Conservation (phyloP, 2,797 vertebrate species). For the Hypotaenidia philippensis region DNA sequence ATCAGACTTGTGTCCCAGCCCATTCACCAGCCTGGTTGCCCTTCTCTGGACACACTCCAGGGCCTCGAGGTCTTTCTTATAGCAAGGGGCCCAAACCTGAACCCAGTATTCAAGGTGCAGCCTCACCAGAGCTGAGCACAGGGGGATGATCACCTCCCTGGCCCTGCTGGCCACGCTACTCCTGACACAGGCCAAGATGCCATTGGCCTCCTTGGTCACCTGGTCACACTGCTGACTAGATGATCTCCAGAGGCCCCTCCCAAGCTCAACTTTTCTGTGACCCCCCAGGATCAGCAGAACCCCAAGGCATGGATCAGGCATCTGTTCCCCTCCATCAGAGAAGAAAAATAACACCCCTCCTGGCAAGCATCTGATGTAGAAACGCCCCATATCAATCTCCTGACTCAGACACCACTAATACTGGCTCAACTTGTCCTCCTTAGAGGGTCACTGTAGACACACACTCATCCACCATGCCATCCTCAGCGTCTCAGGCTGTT, state of each 20-base stretch:
- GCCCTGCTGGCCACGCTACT: too few species aligned
- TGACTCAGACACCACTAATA: constrained; percentile 6
- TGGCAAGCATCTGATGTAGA: neutral
- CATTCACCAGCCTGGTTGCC: too few species aligned
- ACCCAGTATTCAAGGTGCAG: too few species aligned
- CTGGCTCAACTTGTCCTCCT: neutral
- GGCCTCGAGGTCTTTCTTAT: too few species aligned
- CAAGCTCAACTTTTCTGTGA: neutral
- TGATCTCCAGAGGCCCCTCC: neutral
- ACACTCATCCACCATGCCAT: neutral
- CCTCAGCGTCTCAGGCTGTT: neutral
- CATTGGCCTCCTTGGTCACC: too few species aligned
- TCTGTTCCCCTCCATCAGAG: neutral
- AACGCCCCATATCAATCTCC: neutral
- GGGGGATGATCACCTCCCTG: too few species aligned
- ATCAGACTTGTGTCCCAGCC: too few species aligned
- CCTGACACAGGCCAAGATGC: too few species aligned
- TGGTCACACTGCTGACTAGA: too few species aligned
- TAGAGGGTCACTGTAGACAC: neutral
- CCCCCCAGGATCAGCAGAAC: neutral
- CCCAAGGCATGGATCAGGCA: neutral
- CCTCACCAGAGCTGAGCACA: too few species aligned
- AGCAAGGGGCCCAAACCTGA: too few species aligned
- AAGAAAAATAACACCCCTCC: neutral
- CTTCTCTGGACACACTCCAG: too few species aligned